phyloP scores from a whole-genome alignment of 2,113 vertebrate genomes.

The Oenanthe melanoleuca region DNA sequence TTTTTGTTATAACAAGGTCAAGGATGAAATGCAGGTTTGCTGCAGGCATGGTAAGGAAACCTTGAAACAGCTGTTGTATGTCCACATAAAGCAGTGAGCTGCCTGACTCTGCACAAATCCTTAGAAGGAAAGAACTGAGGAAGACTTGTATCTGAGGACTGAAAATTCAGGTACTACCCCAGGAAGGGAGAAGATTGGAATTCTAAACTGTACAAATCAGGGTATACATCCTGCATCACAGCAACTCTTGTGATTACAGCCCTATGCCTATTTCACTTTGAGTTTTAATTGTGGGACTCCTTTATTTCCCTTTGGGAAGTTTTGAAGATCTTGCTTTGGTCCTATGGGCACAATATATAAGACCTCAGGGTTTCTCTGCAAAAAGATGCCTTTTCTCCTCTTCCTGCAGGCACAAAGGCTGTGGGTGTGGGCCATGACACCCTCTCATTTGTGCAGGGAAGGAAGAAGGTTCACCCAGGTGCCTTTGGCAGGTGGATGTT shows the following conservation, averaged over 20 bases:
- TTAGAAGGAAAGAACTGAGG: not conserved
- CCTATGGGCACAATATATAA: not conserved
- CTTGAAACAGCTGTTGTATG: not conserved
- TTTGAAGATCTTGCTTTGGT: not conserved
- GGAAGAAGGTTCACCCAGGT: fast-evolving
- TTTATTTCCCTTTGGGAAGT: not conserved
- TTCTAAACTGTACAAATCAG: not conserved
- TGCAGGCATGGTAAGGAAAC: not conserved
- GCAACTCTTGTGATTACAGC: not conserved
- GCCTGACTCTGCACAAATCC: not conserved
- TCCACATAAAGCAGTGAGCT: not conserved
- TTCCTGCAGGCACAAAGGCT: not conserved
- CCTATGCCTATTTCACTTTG: not conserved
- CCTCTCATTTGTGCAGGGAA: fast-evolving
- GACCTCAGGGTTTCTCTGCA: not conserved
- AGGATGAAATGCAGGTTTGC: not conserved
- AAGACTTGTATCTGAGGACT: not conserved
- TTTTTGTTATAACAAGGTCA: not conserved
- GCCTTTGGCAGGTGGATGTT: not conserved
- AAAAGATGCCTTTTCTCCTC: not conserved
- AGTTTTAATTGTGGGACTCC: not conserved
- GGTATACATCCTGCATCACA: not conserved
- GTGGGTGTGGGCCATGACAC: not conserved
- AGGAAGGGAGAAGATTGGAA: not conserved
- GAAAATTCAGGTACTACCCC: not conserved